Percentiles rank a stretch among this genome's conserved stretches.
phyloP scores from a whole-genome alignment of 2,888 invertebrate species.

The Lathronympha strigana region DNA sequence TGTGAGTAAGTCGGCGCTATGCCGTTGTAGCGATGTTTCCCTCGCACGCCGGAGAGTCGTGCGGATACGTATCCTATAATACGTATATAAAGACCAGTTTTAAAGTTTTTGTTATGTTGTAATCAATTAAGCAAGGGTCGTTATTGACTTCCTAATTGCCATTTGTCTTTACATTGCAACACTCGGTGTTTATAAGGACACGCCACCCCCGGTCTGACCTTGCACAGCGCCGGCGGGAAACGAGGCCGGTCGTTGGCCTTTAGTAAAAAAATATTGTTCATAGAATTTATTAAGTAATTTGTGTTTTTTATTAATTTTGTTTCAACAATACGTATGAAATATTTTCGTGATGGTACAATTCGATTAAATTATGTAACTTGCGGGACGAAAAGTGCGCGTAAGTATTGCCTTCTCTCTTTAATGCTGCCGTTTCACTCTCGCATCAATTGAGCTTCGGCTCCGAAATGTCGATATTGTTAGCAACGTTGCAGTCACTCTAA shows the following conservation, averaged over 20 bases:
- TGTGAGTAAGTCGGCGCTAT: no score
- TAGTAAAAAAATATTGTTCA: neutral
- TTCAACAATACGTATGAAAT: no score
- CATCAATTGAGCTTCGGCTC: slow-evolving; percentile 4
- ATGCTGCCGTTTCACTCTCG: slow-evolving; percentile 18
- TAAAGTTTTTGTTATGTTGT: slow-evolving; percentile 33
- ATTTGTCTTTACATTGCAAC: slow-evolving; percentile 33
- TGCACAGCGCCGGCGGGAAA: slow-evolving; percentile 16
- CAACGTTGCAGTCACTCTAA: slow-evolving; percentile 21
- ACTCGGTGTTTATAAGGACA: slow-evolving; percentile 23
- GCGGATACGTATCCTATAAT: no score
- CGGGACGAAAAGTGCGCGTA: slow-evolving; percentile 34
- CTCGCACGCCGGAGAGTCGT: no score
- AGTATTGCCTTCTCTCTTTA: slow-evolving; percentile 19
- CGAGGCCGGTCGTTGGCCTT: slow-evolving; percentile 29
- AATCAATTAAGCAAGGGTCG: slow-evolving; percentile 15
- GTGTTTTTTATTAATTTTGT: no score
- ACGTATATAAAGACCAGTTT: neutral
- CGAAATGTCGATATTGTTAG: slow-evolving; percentile 14
- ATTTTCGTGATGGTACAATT: neutral
- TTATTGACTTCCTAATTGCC: slow-evolving; percentile 20
- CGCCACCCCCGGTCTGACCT: slow-evolving; percentile 29
- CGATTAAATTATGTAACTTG: neutral
- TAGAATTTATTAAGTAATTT: neutral
- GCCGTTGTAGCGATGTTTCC: no score